phyloP scores from a whole-genome alignment of 2,888 invertebrate genomes.

The Steinernema scapterisci region DNA sequence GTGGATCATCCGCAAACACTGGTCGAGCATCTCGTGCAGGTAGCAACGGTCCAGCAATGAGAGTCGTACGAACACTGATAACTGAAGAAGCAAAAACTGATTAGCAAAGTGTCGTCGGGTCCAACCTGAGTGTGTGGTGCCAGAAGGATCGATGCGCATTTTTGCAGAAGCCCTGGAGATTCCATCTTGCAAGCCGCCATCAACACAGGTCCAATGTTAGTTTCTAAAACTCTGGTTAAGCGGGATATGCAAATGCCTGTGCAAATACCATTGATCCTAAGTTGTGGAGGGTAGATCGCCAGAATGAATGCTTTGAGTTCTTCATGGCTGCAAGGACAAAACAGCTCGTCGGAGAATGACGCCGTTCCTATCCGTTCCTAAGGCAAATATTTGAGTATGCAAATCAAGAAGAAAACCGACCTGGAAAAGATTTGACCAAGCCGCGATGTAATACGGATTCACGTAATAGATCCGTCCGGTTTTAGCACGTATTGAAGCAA shows the following conservation, averaged over 20 bases:
- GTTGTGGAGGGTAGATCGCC: constrained; percentile 67
- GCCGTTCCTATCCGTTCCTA: constrained; percentile 24
- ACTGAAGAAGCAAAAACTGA: constrained; percentile 37
- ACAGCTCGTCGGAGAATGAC: constrained; percentile 59
- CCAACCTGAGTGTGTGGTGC: constrained; percentile 54
- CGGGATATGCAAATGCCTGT: no score
- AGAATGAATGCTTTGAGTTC: constrained; percentile 66
- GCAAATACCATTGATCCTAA: constrained; percentile 67
- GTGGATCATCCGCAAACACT: constrained; percentile 64
- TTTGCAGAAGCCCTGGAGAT: constrained; percentile 63
- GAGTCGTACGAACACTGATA: constrained; percentile 66
- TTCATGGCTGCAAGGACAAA: constrained; percentile 64
- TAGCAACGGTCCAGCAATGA: constrained; percentile 67
- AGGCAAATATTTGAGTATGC: constrained; percentile 35
- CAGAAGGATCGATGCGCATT: constrained; percentile 65
- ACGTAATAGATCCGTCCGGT: constrained; percentile 65
- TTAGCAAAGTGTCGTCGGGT: neutral
- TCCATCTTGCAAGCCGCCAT: constrained; percentile 68
- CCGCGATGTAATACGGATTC: constrained; percentile 66
- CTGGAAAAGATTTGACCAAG: constrained; percentile 66
- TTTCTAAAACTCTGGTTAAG: constrained; percentile 51
- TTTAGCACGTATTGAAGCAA: constrained; percentile 64
- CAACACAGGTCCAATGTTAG: constrained; percentile 63
- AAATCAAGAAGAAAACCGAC: constrained; percentile 33
- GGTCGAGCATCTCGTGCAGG: constrained; percentile 66